Evolutionary conservation across 1,140 invertebrate species (phyloP).

Genomic region (Drosophila tristis): DNA sequence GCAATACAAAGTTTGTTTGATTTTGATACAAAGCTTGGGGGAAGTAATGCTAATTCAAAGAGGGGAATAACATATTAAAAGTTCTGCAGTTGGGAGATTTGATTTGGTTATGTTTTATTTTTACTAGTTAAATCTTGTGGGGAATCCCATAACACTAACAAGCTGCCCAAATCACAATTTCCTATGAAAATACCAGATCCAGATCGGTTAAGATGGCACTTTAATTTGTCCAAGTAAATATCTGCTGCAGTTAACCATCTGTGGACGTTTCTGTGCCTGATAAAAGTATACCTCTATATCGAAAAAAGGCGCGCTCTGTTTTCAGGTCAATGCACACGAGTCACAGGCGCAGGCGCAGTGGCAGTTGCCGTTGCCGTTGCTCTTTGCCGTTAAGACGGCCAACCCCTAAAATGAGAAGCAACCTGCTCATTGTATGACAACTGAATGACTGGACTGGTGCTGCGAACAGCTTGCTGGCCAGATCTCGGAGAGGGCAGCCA

Average conservation of each 20-base stretch:
- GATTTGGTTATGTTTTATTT: too few relatives aligned
- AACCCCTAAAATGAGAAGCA: slow-evolving; percentile 58
- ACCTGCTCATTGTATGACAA: slow-evolving; percentile 42
- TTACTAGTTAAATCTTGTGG: too few relatives aligned
- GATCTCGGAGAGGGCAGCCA: slow-evolving; percentile 26
- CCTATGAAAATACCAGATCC: too few relatives aligned
- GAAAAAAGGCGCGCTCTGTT: slow-evolving; percentile 37
- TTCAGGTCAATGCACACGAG: slow-evolving; percentile 74
- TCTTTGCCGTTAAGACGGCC: slow-evolving; percentile 54
- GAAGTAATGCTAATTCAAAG: too few relatives aligned
- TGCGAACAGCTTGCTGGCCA: slow-evolving; percentile 39
- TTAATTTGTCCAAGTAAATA: not conserved
- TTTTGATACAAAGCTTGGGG: slow-evolving; percentile 4
- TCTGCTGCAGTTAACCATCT: not conserved
- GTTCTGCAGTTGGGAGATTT: not conserved
- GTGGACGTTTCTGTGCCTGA: not conserved
- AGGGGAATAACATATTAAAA: not conserved
- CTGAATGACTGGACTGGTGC: slow-evolving; percentile 22
- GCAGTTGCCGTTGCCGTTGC: not conserved
- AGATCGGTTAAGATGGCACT: too few relatives aligned
- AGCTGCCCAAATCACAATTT: too few relatives aligned
- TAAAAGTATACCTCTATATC: not conserved
- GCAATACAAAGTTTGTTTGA: slow-evolving; percentile 29
- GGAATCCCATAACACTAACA: too few relatives aligned
- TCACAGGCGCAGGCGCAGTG: slow-evolving; percentile 27